Evolutionary conservation across 2,888 invertebrate species (phyloP).

Genomic region (Isoperla grammatica): DNA sequence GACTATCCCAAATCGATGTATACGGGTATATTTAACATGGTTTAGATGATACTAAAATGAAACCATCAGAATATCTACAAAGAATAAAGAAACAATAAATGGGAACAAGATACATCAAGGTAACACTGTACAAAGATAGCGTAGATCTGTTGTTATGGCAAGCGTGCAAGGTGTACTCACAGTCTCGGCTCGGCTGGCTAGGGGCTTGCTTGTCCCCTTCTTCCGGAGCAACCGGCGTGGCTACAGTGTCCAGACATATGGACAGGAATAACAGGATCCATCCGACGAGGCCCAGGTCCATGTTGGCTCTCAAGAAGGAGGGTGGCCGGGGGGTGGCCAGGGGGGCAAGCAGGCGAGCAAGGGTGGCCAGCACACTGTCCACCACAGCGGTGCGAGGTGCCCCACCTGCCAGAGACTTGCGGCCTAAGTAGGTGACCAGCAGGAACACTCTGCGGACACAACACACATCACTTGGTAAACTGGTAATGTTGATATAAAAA

Average conservation of each 20-base stretch:
- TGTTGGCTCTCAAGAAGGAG: conserved; percentile 46
- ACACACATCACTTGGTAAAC: neutral
- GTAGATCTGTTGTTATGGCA: too few species aligned
- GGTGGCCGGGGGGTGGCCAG: conserved; percentile 31
- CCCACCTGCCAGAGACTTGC: conserved; percentile 60
- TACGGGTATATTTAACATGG: too few species aligned
- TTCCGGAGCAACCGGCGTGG: neutral
- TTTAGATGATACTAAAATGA: too few species aligned
- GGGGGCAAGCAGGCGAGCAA: conserved; percentile 36
- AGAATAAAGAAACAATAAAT: too few species aligned
- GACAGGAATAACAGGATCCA: conserved; percentile 73
- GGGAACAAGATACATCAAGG: too few species aligned
- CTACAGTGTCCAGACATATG: conserved; percentile 55
- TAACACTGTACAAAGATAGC: too few species aligned
- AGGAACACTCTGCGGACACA: conserved; percentile 64
- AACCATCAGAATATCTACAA: too few species aligned
- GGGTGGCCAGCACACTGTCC: conserved; percentile 39
- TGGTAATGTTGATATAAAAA: too few species aligned
- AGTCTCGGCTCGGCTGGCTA: too few species aligned
- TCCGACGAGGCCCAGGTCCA: conserved; percentile 62
- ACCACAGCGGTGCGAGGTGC: conserved; percentile 36
- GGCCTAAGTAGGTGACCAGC: conserved; percentile 77
- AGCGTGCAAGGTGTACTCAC: too few species aligned
- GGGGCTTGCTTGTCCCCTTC: neutral
- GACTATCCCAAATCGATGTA: too few species aligned